Evolutionary conservation across 1,140 invertebrate species (phyloP).

Genomic region (Drosophila littoralis): DNA sequence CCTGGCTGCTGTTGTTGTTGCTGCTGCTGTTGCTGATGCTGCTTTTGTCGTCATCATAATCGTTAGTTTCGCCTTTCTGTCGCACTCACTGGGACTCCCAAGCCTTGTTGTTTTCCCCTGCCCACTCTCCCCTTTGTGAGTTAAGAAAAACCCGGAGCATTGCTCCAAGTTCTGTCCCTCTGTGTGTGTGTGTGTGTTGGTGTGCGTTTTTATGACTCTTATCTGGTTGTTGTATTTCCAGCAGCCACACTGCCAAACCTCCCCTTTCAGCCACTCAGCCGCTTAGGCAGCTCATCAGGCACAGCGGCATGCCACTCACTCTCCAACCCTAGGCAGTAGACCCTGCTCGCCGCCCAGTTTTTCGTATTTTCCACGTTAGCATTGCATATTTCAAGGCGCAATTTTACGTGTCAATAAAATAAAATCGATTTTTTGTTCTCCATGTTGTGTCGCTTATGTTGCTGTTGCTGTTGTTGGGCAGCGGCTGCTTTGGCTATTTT

Average conservation of each 20-base stretch:
- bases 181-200: constrained; percentile 9
- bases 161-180: not conserved
- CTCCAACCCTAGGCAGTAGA: not conserved
- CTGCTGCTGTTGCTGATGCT: constrained; percentile 19
- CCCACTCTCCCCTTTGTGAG: constrained; percentile 13
- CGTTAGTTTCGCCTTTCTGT: constrained; percentile 57
- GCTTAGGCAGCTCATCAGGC: constrained; percentile 20
- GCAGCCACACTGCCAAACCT: constrained; percentile 33
- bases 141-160: constrained; percentile 46
- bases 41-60: constrained; percentile 76
- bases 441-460: constrained; percentile 9
- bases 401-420: constrained; percentile 77
- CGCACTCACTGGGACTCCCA: constrained; percentile 25
- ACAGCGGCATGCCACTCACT: constrained; percentile 15
- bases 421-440: constrained; percentile 62
- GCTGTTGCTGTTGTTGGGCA: constrained; percentile 11
- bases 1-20: constrained; percentile 11
- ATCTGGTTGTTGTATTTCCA: constrained; percentile 64
- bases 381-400: constrained; percentile 79
- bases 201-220: constrained; percentile 76
- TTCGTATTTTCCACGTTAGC: constrained; percentile 64
- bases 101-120: not conserved
- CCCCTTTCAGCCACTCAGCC: not conserved
- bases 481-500: not conserved
- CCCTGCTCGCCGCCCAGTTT: not conserved